Evolutionary conservation across 2,888 invertebrate genomes (phyloP), one percentile per base, ranked within the genome.

Genomic region (Ochropleura plecta): DNA sequence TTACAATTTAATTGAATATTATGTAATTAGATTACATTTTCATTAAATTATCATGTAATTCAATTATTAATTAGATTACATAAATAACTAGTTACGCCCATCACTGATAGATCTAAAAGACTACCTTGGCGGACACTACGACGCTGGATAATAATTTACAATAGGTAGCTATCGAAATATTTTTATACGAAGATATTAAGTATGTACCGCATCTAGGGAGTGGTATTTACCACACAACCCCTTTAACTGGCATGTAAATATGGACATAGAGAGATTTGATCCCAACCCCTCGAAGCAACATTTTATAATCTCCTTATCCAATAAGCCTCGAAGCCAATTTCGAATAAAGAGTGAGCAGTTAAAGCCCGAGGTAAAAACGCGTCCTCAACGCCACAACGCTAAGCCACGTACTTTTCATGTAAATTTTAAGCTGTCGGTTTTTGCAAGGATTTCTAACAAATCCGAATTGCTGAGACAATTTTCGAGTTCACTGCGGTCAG

Each of bases 371-470:
- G 92, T 92, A 92, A 91, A 92, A 93, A 92, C 90, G 91, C 91
- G 89, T 91, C 88, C 88, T 84, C 88, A 79, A 73, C 83, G 84
- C 85, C 88, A 87, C 81, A 86, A 76, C 88, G 88, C 86, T 92
- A 90, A 93, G 89, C 92, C 92, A 90, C 90, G 91, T 92, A 92
- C 91, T 92, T 92, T 91, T 93, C 90, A 92, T 93, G 92, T 93
- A 91, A 92, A 93, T 93, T 93, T 93, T 90, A 93, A 92, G 92
- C 91, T 90, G 90, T 89, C 90, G 88, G 88, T 90, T 92, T 92
- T 93, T 92, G 88, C 90, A 81, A 90, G 91, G 90, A 91, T 92
- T 91, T 90, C 84, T 83, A 80, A 87, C 85, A 90, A 91, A 92
- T 90, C 86, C 85, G 88, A 90, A 91, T 91, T 89, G 89, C 87